Conservation (phyloP, 2,797 vertebrate species). For the Bradypodion ventrale region DNA sequence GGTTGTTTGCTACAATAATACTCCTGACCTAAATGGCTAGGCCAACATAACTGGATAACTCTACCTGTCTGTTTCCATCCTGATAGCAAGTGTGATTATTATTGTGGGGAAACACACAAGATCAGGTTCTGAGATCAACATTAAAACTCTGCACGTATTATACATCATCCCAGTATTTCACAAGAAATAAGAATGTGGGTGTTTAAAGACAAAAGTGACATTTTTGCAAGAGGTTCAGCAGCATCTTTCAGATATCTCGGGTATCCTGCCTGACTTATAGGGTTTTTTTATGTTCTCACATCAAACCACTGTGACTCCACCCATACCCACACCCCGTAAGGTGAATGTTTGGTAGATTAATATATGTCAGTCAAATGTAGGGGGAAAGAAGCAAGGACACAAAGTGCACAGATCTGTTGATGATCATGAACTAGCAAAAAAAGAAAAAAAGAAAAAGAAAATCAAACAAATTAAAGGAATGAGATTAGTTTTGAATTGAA, state of each 20-base stretch:
- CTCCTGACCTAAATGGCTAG: background rate
- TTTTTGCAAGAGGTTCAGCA: background rate
- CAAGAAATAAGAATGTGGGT: background rate
- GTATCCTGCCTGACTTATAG: background rate
- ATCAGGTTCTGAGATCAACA: background rate
- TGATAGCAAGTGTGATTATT: background rate
- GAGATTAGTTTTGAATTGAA: background rate
- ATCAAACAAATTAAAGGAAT: background rate
- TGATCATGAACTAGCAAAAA: background rate
- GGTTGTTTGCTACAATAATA: background rate
- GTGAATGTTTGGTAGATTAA: background rate
- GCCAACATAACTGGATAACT: background rate
- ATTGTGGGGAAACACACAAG: background rate
- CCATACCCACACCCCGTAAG: no score
- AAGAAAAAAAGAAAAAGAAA: no score
- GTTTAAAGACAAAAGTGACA: background rate
- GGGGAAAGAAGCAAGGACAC: background rate
- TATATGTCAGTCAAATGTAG: background rate
- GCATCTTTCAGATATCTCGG: background rate
- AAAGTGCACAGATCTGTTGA: background rate
- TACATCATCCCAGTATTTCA: background rate
- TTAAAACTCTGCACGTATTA: background rate
- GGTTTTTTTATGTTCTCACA: no score
- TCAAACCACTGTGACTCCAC: background rate
- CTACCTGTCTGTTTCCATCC: background rate